phyloP scores from a whole-genome alignment of 2,797 vertebrate species.

The Pagetopsis macropterus region DNA sequence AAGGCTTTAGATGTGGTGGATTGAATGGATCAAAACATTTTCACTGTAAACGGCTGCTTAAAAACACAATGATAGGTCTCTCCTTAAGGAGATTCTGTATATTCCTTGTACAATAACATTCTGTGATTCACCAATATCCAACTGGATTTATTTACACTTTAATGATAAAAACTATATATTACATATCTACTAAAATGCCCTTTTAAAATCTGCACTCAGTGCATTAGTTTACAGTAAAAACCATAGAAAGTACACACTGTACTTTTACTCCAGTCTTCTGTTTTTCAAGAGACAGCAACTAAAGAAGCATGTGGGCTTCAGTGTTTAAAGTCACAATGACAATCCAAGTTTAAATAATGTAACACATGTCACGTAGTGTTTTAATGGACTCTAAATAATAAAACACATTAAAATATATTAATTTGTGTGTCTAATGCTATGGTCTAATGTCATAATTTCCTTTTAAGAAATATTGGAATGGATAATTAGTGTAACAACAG shows the following conservation, averaged over 20 bases:
- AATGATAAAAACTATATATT: not conserved
- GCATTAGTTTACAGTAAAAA: conserved; percentile 26
- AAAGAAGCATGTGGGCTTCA: not conserved
- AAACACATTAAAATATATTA: conserved; percentile 8
- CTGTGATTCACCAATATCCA: not conserved
- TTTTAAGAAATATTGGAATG: conserved; percentile 29
- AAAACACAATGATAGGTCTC: not conserved
- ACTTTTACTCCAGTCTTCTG: not conserved
- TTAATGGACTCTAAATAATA: conserved; percentile 22
- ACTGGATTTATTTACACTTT: conserved; percentile 2
- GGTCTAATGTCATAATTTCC: conserved; percentile 9
- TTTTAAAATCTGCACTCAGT: not conserved
- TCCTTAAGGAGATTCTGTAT: not conserved
- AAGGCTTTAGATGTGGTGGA: not conserved
- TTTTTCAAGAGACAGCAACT: not conserved
- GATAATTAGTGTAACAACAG: conserved; percentile 44
- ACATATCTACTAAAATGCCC: not conserved
- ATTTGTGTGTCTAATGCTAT: not conserved
- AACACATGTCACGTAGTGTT: not conserved
- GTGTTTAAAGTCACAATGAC: not conserved
- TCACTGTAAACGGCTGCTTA: not conserved
- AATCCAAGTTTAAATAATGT: not conserved
- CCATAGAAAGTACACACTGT: not conserved
- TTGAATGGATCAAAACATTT: not conserved
- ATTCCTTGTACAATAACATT: not conserved